A percentile compares a stretch with the other conserved stretches of the same genome.
Conservation (phyloP, 92 coral and sea anemone genomes). For the Siderastrea siderea region DNA sequence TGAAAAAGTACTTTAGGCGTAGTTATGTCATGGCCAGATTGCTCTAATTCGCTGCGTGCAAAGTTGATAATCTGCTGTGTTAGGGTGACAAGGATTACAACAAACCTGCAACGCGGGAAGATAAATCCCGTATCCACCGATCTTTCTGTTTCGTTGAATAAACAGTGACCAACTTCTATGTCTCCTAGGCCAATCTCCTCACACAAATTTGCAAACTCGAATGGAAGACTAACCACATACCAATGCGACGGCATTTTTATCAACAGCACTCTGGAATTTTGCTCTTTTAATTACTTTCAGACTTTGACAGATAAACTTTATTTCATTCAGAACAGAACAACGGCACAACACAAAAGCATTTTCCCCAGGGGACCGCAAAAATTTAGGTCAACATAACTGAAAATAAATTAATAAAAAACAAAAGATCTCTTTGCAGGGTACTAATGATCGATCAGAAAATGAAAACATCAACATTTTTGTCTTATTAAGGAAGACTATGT, state of each 20-base stretch:
- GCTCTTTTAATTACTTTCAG: conserved; percentile 17
- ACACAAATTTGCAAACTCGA: background rate
- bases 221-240: background rate
- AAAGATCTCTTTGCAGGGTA: background rate
- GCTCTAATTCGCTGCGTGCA: background rate
- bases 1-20: too few species aligned
- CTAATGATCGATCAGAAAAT: background rate
- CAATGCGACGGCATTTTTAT: conserved; percentile 14
- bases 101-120: conserved; percentile 1
- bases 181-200: background rate
- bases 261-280: conserved; percentile 9
- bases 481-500: too few species aligned
- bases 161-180: background rate
- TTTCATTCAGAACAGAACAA: background rate
- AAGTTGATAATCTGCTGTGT: background rate
- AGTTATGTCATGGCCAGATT: background rate
- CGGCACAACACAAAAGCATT: background rate
- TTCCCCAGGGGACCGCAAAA: background rate
- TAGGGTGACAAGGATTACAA: background rate
- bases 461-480: too few species aligned
- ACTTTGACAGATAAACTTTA: background rate
- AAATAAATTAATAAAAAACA: background rate
- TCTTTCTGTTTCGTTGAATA: background rate
- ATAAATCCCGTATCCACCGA: background rate
- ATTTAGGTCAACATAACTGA: background rate